phyloP scores from a whole-genome alignment of 2,797 vertebrate genomes.

The Crenichthys baileyi region DNA sequence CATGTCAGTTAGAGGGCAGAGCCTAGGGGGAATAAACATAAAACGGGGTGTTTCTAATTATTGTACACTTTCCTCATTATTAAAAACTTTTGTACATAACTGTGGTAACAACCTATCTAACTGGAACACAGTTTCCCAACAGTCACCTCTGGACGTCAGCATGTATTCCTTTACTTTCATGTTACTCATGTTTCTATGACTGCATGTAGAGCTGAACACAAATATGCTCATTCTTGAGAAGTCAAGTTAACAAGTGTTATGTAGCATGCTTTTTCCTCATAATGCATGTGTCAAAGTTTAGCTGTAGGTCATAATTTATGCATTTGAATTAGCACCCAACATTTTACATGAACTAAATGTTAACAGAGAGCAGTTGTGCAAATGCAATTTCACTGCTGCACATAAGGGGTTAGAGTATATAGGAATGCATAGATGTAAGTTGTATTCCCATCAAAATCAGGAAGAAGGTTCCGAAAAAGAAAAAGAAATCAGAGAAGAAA shows the following conservation, averaged over 20 bases:
- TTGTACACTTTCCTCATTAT: background rate
- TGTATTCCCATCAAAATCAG: background rate
- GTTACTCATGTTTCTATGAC: background rate
- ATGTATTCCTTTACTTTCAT: background rate
- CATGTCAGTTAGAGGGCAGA: no score
- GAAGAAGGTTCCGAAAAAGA: no score
- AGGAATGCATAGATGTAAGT: background rate
- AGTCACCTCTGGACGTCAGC: conserved; percentile 29
- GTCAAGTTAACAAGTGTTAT: background rate
- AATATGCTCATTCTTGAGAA: background rate
- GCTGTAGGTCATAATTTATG: conserved; percentile 16
- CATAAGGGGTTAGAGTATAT: background rate
- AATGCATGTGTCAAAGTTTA: conserved; percentile 36
- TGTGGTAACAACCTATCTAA: background rate
- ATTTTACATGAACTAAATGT: background rate
- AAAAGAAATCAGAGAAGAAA: no score
- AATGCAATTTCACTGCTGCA: conserved; percentile 21
- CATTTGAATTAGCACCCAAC: conserved; percentile 6
- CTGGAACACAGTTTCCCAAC: background rate
- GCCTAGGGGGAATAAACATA: background rate
- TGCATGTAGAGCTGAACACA: background rate
- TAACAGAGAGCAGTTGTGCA: background rate
- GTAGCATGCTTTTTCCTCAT: conserved; percentile 3
- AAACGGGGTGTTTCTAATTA: background rate
- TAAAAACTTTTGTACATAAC: background rate